These are phyloP conservation scores for Dolichallabes microphthalmus DNA, from an alignment of 2,113 vertebrate species.

Conservation along the genomic window DNA sequence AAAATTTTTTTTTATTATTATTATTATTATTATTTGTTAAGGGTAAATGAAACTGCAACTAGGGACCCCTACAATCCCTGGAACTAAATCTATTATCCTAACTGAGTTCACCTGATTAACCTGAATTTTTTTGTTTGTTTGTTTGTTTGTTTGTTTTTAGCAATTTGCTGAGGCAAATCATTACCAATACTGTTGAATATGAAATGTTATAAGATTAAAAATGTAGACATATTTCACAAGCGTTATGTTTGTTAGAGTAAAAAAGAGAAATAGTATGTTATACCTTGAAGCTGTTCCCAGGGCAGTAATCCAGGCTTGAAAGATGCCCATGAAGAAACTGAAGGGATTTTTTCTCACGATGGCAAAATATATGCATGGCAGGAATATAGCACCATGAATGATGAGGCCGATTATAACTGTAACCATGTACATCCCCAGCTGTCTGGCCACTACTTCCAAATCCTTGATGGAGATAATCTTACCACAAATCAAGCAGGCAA, in stretches of 20 bases:
- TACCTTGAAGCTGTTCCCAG: constrained; percentile 98
- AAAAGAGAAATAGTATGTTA: not conserved
- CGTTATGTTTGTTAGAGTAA: not conserved
- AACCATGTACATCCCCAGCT: constrained; percentile 99
- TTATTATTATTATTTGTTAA: not conserved
- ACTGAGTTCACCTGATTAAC: not conserved
- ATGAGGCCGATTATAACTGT: constrained; percentile 95
- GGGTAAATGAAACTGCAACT: not conserved
- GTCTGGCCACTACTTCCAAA: constrained; percentile 91
- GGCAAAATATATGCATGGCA: constrained; percentile 92
- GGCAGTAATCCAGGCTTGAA: constrained; percentile 99
- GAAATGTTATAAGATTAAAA: not conserved
- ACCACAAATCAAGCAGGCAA: constrained; percentile 96
- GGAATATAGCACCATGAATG: constrained; percentile 95
- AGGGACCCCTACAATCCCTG: not conserved
- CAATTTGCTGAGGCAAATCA: not conserved
- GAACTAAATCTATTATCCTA: not conserved
- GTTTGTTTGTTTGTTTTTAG: not conserved
- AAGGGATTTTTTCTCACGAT: constrained; percentile 97
- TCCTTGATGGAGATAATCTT: constrained; percentile 99
- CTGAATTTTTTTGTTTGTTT: too few species aligned
- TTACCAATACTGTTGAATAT: not conserved
- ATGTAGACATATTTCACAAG: not conserved
- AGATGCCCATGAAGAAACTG: constrained; percentile 94
- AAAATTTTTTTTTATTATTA: too few species aligned